These are phyloP conservation scores for Alexandromys fortis DNA, from an alignment of 2,113 vertebrate species.

Conservation along the genomic window DNA sequence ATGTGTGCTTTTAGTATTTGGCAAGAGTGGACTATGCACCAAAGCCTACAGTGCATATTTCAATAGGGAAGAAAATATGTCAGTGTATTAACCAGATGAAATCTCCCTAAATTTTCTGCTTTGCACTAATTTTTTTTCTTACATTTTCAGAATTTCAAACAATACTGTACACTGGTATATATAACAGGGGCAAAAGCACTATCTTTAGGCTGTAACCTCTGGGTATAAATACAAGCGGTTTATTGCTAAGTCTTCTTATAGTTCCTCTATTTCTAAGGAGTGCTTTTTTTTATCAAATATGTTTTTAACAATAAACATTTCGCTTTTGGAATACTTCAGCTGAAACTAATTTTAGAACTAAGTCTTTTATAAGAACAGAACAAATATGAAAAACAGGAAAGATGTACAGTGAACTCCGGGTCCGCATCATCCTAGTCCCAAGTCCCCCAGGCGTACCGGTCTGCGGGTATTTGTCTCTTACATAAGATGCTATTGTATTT, in stretches of 20 bases:
- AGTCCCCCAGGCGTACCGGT: not conserved
- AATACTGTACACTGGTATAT: not conserved
- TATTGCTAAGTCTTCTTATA: not conserved
- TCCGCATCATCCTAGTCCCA: not conserved
- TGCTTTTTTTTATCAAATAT: not conserved
- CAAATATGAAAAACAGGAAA: not conserved
- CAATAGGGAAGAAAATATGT: slow-evolving; percentile 33
- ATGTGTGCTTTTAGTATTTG: not conserved
- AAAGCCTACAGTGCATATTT: not conserved
- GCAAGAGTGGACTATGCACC: not conserved
- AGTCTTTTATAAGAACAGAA: slow-evolving; percentile 18
- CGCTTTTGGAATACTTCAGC: not conserved
- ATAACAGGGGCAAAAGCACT: not conserved
- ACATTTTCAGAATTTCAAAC: slow-evolving; percentile 34
- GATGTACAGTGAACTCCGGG: not conserved
- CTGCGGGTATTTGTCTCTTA: not conserved
- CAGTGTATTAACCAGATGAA: slow-evolving; percentile 26
- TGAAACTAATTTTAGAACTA: slow-evolving; percentile 36
- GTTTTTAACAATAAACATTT: not conserved
- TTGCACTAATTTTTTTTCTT: not conserved
- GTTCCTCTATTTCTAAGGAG: slow-evolving; percentile 24
- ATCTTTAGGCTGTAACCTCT: slow-evolving; percentile 28
- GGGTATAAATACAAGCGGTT: slow-evolving; percentile 29
- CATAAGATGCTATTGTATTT: not conserved
- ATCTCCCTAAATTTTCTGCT: slow-evolving; percentile 37